A percentile compares a stretch with the other conserved stretches of the same genome.
Conservation (phyloP, 2,113 vertebrate species). For the Cervus canadensis region DNA sequence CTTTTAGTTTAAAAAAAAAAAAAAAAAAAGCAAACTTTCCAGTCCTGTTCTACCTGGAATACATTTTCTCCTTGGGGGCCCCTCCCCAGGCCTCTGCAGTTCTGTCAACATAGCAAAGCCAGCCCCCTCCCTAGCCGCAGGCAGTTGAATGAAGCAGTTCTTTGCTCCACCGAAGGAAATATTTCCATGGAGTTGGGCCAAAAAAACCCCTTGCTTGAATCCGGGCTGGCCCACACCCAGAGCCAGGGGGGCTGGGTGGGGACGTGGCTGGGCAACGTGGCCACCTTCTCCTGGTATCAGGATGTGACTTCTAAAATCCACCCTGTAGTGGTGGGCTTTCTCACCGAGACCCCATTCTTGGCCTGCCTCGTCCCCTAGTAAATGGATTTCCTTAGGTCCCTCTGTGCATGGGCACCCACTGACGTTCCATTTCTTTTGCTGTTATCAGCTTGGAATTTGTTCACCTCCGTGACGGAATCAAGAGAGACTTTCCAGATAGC, state of each 20-base stretch:
- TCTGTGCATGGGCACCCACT: background rate
- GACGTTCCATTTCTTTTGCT: background rate
- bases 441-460: background rate
- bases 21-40: constrained; percentile 50
- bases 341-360: background rate
- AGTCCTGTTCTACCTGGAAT: constrained; percentile 64
- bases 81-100: background rate
- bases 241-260: background rate
- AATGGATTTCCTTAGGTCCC: background rate
- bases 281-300: background rate
- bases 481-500: background rate
- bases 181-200: constrained; percentile 71
- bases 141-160: constrained; percentile 66
- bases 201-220: constrained; percentile 69
- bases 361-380: background rate
- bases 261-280: background rate
- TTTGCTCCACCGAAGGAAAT: constrained; percentile 65
- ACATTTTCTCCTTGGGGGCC: constrained; percentile 21
- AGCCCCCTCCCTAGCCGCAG: constrained; percentile 59
- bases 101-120: constrained; percentile 42
- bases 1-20: constrained; percentile 19
- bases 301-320: background rate
- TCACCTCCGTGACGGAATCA: background rate
- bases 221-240: constrained; percentile 55
- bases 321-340: fast-evolving